These are phyloP conservation scores for Karalla daura DNA, from an alignment of 2,797 vertebrate genomes.

Conservation along the genomic window DNA sequence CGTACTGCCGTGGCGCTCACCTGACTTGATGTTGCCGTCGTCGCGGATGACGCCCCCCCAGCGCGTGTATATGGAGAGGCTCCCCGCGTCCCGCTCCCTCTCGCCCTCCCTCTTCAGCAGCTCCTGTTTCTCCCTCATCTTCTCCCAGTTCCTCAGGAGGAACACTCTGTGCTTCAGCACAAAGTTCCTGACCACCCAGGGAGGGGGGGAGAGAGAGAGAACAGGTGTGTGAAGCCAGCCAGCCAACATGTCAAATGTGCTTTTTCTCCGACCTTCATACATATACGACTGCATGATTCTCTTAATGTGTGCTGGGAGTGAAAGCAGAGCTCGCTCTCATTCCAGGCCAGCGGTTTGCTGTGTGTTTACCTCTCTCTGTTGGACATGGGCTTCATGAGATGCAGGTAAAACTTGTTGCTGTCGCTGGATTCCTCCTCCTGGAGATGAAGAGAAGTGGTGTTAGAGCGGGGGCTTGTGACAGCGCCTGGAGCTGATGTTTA, in stretches of 20 bases:
- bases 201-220: neutral
- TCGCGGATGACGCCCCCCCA: conserved; percentile 96
- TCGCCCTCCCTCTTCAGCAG: conserved; percentile 91
- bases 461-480: neutral
- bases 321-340: neutral
- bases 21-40: conserved; percentile 98
- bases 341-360: no score
- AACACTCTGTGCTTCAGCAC: conserved; percentile 96
- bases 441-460: conserved; percentile 29
- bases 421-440: conserved; percentile 94
- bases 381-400: conserved; percentile 99
- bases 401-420: conserved; percentile 90
- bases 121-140: conserved; percentile 95
- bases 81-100: conserved; percentile 81
- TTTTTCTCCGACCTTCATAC: no score
- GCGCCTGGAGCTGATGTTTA: neutral
- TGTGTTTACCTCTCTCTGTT: conserved; percentile 92
- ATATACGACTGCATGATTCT: neutral
- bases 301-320: neutral
- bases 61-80: conserved; percentile 89
- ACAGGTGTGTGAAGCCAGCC: conserved; percentile 8
- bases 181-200: conserved; percentile 88
- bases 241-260: neutral
- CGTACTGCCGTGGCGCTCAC: conserved; percentile 57
- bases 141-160: conserved; percentile 96